Conservation (phyloP, 2,113 vertebrate genomes). For the Salvator merianae region DNA sequence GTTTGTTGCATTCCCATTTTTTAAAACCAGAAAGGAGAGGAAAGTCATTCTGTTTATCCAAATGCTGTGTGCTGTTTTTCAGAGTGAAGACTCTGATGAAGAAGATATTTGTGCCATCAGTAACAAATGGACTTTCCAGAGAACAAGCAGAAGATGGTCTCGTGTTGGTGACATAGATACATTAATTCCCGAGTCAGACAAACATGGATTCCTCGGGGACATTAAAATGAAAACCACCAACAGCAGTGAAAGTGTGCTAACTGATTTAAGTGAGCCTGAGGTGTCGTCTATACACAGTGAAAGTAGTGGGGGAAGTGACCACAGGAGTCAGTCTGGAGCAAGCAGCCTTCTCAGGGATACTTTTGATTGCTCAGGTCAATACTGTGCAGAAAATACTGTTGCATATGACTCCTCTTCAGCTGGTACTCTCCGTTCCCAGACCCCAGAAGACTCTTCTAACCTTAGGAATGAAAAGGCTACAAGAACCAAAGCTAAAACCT, state of each 20-base stretch:
- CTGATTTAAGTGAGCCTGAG: conserved; percentile 92
- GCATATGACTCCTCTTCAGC: conserved; percentile 74
- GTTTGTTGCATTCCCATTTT: conserved; percentile 2
- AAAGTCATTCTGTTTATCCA: conserved; percentile 5
- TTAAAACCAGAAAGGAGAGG: conserved; percentile 5
- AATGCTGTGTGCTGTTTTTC: conserved; percentile 44
- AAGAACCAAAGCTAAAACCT: conserved; percentile 86
- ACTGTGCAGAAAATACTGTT: conserved; percentile 75
- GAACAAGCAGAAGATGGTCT: conserved; percentile 94
- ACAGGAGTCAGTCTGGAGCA: conserved; percentile 59
- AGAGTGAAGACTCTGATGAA: conserved; percentile 97
- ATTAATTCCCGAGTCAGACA: conserved; percentile 76
- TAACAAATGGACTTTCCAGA: conserved; percentile 97
- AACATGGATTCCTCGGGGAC: conserved; percentile 74
- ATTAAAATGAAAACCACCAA: conserved; percentile 85
- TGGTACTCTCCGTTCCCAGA: conserved; percentile 65
- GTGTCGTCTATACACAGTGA: conserved; percentile 91
- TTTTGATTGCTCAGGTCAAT: conserved; percentile 75
- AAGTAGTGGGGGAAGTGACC: conserved; percentile 84
- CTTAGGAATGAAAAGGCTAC: conserved; percentile 84
- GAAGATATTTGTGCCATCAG: conserved; percentile 94
- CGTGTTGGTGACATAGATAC: conserved; percentile 83
- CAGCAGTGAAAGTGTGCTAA: conserved; percentile 94
- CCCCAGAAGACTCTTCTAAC: conserved; percentile 76
- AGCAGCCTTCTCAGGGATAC: conserved; percentile 73